A percentile compares a stretch with the other conserved stretches of the same genome.
phyloP scores from a whole-genome alignment of 2,113 vertebrate species.

The Pandion haliaetus region DNA sequence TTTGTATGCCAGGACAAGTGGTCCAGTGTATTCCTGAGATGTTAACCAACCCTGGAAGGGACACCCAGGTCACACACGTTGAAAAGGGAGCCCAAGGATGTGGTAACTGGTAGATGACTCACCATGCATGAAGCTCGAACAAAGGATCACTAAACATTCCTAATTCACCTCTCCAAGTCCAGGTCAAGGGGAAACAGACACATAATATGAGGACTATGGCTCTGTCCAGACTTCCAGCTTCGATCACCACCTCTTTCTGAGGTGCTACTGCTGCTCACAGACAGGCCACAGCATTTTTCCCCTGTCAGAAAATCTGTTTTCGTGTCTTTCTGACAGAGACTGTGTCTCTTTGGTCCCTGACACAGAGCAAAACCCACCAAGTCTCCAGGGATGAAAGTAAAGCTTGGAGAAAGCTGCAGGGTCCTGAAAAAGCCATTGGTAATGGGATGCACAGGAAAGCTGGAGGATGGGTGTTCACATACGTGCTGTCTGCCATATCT shows the following conservation, averaged over 20 bases:
- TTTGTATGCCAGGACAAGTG: neutral
- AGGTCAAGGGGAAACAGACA: neutral
- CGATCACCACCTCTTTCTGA: neutral
- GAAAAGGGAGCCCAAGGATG: neutral
- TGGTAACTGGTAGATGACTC: neutral
- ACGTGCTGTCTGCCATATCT: neutral
- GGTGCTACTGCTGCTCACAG: neutral
- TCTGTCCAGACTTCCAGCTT: neutral
- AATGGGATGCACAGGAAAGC: neutral
- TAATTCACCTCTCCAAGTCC: neutral
- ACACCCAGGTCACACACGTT: neutral
- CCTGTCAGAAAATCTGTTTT: neutral
- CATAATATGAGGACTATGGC: neutral
- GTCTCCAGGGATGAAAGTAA: neutral
- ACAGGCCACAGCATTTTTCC: neutral
- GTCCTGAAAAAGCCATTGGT: neutral
- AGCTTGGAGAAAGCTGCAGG: neutral
- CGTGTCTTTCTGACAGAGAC: neutral
- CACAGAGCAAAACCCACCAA: neutral
- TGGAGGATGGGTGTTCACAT: constrained; percentile 29
- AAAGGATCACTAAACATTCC: neutral
- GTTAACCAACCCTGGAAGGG: neutral
- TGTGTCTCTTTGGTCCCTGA: neutral
- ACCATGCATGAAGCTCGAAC: neutral
- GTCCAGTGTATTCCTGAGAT: neutral